Base-by-base conservation (phyloP, 2,797 vertebrate genomes). In the Etheostoma perlongum region DNA sequence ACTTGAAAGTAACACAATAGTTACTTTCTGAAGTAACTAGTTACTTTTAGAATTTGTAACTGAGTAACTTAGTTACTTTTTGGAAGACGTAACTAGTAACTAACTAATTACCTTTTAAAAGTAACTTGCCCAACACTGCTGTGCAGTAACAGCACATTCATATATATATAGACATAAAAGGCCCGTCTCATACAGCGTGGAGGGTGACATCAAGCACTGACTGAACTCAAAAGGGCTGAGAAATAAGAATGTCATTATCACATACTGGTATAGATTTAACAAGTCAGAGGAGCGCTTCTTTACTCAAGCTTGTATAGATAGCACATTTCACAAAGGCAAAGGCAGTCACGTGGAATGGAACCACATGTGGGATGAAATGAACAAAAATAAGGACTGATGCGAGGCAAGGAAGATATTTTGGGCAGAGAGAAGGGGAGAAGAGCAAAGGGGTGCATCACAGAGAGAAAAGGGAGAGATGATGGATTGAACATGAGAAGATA, bases 401-500 rank as follows among this genome's bases (percentile, higher is more conserved):
- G 54, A 81, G 67, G 49, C 21, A 5, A 53, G 47, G 40, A 9
- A 63, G 66, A 72, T 84, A 89, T 89, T 89, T 83, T 84, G 57
- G 76, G 67, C 58, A 47, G 63, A 66, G 66, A 80, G 64, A 51
- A 74, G 58, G 47, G 55, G 53, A 77, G 49, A 67, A 59, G 67
- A 72, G 72, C 66, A 78, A 71, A 76, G 62, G 46, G n/a, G 64
- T 57, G 71, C 71, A 69, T 64, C 46, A 58, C 67, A n/a, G 66
- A 76, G 53, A 82, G 70, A 62, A 77, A 79, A 72, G 48, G 74
- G n/a, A 73, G 59, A 59, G 40, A 84, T 77, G 88, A 88, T 63
- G 81, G 86, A 88, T 85, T 82, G 85, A 88, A 77, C 67, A 79
- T 68, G 76, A 88, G 77, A 77, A 82, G 85, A 91, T 93, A 93